Evolutionary conservation across 2,888 invertebrate genomes (phyloP).

Genomic region (Hanleya hanleyi): DNA sequence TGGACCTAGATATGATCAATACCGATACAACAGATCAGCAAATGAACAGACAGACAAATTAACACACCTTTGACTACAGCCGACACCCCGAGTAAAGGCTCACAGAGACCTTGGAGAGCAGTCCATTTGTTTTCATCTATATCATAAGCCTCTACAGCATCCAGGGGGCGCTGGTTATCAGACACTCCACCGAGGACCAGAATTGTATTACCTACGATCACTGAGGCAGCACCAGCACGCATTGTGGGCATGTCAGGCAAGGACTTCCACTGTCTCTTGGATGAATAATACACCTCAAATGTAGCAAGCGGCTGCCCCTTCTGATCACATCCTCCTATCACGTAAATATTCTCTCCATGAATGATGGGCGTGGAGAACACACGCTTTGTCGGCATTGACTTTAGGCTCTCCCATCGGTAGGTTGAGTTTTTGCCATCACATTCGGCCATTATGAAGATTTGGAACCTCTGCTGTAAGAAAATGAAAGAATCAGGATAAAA

Average conservation of each 20-base stretch:
- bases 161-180: conserved; percentile 61
- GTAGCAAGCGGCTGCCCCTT: conserved; percentile 65
- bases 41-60: too few species aligned
- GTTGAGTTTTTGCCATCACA: conserved; percentile 4
- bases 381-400: conserved; percentile 66
- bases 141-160: conserved; percentile 66
- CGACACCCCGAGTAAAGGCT: conserved; percentile 65
- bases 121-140: conserved; percentile 62
- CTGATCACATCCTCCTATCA: conserved; percentile 70
- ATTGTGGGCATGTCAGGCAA: conserved; percentile 65
- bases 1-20: too few species aligned
- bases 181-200: conserved; percentile 68
- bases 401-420: conserved; percentile 53
- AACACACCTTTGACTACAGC: conserved; percentile 57
- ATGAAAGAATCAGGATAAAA: too few species aligned
- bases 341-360: conserved; percentile 57
- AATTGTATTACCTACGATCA: conserved; percentile 58
- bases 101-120: conserved; percentile 49
- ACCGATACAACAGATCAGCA: too few species aligned
- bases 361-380: conserved; percentile 65
- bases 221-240: conserved; percentile 64
- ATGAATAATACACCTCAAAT: conserved; percentile 60
- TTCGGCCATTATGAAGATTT: conserved; percentile 7
- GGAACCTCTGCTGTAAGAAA: too few species aligned
- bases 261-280: conserved; percentile 54